Evolutionary conservation across 2,888 invertebrate genomes (phyloP), one percentile per base, ranked within the genome.

Genomic region (Xestobium rufovillosum): DNA sequence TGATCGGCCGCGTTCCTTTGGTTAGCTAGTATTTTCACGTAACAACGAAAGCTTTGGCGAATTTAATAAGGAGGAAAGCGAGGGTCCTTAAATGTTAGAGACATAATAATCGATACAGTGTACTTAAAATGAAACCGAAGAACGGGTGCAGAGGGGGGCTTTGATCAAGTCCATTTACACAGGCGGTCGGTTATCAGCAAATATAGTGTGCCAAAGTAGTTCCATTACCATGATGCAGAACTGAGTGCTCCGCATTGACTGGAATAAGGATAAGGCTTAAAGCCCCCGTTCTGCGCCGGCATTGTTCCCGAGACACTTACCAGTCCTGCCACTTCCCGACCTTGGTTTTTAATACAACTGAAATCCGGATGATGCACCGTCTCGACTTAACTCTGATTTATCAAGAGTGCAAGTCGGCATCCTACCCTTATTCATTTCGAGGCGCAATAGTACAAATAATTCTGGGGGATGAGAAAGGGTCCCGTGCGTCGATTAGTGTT

Each of bases 301-400:
- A 27, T 30, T 36, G 36, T 36, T 29, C 29, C 29, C 25, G 14
- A 9, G 3, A 9, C 13, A 9, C 10, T 11, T 28, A 13, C 10
- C 11, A 28, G 10, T 28, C 17, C 17, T 31, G 17, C 16, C 17
- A 12, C 11, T 31, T 12, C 31, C 17, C 17, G 16, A 14, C 31
- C 8, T 6, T 15, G 30, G 4, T 27, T 10, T 10, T 4, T 10
- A n/a, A 6, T 6, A 10, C 12, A 4, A n/a, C 43, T 41, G 43
- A 39, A 38, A 41, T 33, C 41, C 34, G 34, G 38, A 34, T 41
- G 41, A 42, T 43, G 38, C 41, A 43, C 41, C 41, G 43, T 41
- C 43, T 19, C 23, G 6, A 47, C 37, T 44, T 51, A 49, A 51
- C 49, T 46, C 48, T 53, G 52, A 53, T 55, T 53, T 53, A 55